Evolutionary conservation across 2,113 vertebrate species (phyloP).

Genomic region (Hemiprocne comata): DNA sequence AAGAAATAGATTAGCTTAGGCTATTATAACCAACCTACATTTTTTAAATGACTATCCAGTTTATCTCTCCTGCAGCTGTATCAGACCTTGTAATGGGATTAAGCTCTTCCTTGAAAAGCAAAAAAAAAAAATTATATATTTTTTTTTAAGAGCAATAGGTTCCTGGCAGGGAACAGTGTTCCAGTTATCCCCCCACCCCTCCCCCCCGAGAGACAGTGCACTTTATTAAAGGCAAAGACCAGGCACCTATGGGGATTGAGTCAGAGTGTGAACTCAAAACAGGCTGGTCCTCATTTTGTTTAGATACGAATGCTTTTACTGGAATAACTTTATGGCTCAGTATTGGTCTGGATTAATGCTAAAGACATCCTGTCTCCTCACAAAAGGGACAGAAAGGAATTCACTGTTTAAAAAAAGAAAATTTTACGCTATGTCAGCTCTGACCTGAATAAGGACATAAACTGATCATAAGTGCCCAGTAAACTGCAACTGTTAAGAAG

Average conservation of each 20-base stretch:
- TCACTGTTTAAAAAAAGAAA: neutral
- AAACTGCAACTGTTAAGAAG: neutral
- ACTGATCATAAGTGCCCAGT: neutral
- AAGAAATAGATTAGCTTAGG: conserved; percentile 63
- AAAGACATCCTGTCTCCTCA: neutral
- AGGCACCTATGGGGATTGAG: neutral
- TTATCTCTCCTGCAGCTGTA: conserved; percentile 69
- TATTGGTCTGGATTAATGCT: neutral
- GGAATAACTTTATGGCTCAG: neutral
- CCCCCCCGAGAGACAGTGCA: neutral
- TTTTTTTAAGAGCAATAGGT: neutral
- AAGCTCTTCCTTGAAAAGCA: conserved; percentile 25
- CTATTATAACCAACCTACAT: conserved; percentile 62
- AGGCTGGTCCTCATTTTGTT: neutral
- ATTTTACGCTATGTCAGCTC: neutral
- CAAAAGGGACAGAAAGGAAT: neutral
- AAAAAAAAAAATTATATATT: neutral
- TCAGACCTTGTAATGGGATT: conserved; percentile 69
- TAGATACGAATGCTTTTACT: neutral
- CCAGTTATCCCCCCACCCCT: neutral
- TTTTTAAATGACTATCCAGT: conserved; percentile 57
- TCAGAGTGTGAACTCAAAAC: neutral
- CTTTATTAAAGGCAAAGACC: neutral
- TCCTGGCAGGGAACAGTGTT: conserved; percentile 4
- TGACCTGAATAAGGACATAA: neutral